Conservation (phyloP, 2,797 vertebrate genomes). For the Apodemus agrarius region DNA sequence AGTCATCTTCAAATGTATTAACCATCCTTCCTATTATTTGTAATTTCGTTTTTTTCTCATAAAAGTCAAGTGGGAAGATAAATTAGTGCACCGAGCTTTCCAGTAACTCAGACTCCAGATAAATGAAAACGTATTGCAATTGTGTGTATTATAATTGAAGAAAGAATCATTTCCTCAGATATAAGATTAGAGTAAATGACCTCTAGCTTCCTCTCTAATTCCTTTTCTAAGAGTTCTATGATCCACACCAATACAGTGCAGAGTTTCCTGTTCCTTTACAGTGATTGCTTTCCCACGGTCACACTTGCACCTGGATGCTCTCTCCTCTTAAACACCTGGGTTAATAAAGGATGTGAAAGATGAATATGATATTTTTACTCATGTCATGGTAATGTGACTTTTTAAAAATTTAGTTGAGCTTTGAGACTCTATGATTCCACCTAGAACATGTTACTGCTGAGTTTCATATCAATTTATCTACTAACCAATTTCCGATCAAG, state of each 20-base stretch:
- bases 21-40: slow-evolving; percentile 70
- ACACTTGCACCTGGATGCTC: neutral
- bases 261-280: neutral
- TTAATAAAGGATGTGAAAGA: slow-evolving; percentile 58
- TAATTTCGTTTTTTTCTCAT: slow-evolving; percentile 67
- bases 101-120: slow-evolving; percentile 53
- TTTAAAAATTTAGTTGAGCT: neutral
- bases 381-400: neutral
- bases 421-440: neutral
- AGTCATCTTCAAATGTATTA: slow-evolving; percentile 67
- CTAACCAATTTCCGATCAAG: neutral
- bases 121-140: slow-evolving; percentile 68
- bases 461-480: neutral
- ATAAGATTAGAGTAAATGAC: slow-evolving; percentile 66
- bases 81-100: slow-evolving; percentile 73
- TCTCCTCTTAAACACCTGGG: slow-evolving; percentile 27
- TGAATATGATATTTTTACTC: slow-evolving; percentile 29
- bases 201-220: slow-evolving; percentile 62
- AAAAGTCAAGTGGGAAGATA: slow-evolving; percentile 73
- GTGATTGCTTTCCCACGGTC: slow-evolving; percentile 29
- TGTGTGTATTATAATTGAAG: slow-evolving; percentile 62
- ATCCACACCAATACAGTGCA: slow-evolving; percentile 35
- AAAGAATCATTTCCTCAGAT: slow-evolving; percentile 60
- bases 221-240: slow-evolving; percentile 12
- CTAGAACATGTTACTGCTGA: neutral